Conservation (phyloP, 2,888 invertebrate species). For the Andrena minutula region DNA sequence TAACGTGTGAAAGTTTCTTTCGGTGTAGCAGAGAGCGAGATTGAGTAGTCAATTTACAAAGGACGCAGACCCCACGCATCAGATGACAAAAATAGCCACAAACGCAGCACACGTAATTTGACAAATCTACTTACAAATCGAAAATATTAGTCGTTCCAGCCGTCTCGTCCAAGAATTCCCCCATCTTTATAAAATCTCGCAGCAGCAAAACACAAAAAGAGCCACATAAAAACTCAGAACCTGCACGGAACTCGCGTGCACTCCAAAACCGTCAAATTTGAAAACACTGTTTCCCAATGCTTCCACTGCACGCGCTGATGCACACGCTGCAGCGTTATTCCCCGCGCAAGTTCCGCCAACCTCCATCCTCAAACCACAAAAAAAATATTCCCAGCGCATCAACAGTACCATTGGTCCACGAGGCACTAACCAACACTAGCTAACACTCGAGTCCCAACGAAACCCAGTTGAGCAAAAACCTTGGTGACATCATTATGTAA, state of each 20-base stretch:
- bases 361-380: not conserved
- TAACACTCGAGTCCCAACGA: not conserved
- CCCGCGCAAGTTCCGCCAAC: slow-evolving; percentile 22
- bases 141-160: slow-evolving; percentile 73
- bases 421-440: too few species aligned
- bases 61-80: slow-evolving; percentile 17
- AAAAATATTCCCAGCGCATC: slow-evolving; percentile 32
- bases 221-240: slow-evolving; percentile 40
- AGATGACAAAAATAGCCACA: slow-evolving; percentile 2
- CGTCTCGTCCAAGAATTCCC: slow-evolving; percentile 76
- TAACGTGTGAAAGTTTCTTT: not conserved
- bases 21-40: not conserved
- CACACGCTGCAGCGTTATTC: slow-evolving; percentile 1
- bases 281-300: slow-evolving; percentile 34
- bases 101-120: not conserved
- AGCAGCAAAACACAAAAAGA: slow-evolving; percentile 34
- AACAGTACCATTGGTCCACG: slow-evolving; percentile 4
- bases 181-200: slow-evolving; percentile 61
- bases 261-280: slow-evolving; percentile 70
- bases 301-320: slow-evolving; percentile 48
- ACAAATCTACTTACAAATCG: slow-evolving; percentile 76
- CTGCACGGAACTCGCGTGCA: slow-evolving; percentile 9
- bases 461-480: slow-evolving; percentile 4
- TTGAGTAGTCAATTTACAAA: not conserved
- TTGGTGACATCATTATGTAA: slow-evolving; percentile 38